A percentile compares a stretch with the other conserved stretches of the same genome.
These are phyloP conservation scores for Mythimna ferrago DNA, from an alignment of 2,888 invertebrate genomes.

Conservation along the genomic window DNA sequence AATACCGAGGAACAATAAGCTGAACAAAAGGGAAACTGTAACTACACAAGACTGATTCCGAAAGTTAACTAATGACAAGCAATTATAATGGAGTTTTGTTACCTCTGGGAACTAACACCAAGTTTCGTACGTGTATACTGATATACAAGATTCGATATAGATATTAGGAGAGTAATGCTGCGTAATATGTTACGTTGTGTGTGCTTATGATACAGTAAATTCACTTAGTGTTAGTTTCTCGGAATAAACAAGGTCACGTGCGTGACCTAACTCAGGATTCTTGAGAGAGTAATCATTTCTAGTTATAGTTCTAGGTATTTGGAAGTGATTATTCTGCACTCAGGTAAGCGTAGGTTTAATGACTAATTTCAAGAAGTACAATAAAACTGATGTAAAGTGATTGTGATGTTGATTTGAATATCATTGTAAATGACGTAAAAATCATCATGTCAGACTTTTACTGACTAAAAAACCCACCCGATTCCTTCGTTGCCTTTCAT, in stretches of 20 bases:
- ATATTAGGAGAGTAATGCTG: constrained; percentile 34
- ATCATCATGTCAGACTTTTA: too few species aligned
- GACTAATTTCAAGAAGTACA: neutral
- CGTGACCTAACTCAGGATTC: constrained; percentile 28
- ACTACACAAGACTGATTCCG: constrained; percentile 69
- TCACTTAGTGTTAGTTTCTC: constrained; percentile 21
- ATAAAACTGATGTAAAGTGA: neutral
- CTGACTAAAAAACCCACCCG: too few species aligned
- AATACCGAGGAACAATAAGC: constrained; percentile 49
- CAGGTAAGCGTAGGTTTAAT: neutral
- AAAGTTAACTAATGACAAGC: constrained; percentile 75
- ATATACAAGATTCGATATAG: constrained; percentile 35
- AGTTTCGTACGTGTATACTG: constrained; percentile 64
- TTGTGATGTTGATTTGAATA: too few species aligned
- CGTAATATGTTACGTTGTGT: constrained; percentile 27
- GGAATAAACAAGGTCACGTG: constrained; percentile 30
- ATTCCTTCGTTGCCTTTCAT: too few species aligned
- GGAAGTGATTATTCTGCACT: neutral
- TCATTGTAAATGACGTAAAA: too few species aligned
- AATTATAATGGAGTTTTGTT: constrained; percentile 77
- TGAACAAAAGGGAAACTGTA: constrained; percentile 45
- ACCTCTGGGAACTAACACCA: constrained; percentile 66
- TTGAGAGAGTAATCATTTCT: constrained; percentile 18
- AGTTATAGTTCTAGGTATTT: neutral
- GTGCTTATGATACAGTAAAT: constrained; percentile 33